Conservation (phyloP, 2,113 vertebrate genomes). For the Bothrops jararaca region DNA sequence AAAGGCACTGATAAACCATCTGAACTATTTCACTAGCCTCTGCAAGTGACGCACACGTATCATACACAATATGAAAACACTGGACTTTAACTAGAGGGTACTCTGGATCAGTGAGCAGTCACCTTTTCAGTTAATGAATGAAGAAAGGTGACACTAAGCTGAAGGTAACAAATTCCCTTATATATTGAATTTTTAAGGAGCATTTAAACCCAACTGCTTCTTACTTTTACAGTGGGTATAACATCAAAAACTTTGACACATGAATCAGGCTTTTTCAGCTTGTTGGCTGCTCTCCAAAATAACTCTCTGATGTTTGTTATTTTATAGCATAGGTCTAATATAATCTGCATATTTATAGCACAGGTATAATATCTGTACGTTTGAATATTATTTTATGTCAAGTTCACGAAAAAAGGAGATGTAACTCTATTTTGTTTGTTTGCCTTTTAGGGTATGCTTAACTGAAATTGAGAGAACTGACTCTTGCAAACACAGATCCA, state of each 20-base stretch:
- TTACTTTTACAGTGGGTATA: background rate
- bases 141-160: background rate
- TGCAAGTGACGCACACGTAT: slow-evolving; percentile 5
- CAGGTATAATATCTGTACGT: background rate
- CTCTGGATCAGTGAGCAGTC: background rate
- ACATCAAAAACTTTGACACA: background rate
- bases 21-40: slow-evolving; percentile 22
- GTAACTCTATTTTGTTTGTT: background rate
- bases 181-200: background rate
- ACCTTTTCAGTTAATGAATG: background rate
- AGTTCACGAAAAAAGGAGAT: background rate
- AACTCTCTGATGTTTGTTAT: background rate
- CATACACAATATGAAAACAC: background rate
- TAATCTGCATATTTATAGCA: background rate
- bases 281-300: background rate
- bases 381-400: background rate
- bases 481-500: background rate
- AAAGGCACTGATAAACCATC: slow-evolving; percentile 16
- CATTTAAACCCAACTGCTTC: background rate
- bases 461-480: background rate
- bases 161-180: background rate
- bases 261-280: background rate
- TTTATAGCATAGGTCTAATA: background rate
- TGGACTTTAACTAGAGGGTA: background rate
- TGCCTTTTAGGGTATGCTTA: background rate